phyloP scores from a whole-genome alignment of 2,797 vertebrate species.

The Eospalax fontanierii region DNA sequence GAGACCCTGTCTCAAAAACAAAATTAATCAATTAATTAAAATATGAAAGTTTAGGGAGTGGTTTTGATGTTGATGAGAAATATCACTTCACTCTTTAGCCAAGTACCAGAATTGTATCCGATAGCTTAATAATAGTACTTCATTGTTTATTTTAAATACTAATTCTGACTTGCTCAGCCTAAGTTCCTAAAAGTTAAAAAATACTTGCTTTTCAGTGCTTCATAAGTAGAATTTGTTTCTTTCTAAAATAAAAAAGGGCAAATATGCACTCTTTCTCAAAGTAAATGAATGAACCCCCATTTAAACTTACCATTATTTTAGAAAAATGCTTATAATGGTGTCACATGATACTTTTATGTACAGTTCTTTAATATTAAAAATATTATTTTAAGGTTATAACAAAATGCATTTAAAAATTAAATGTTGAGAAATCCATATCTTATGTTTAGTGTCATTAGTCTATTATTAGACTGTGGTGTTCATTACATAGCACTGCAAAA shows the following conservation, averaged over 20 bases:
- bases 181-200: conserved; percentile 26
- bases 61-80: conserved; percentile 59
- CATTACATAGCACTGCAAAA: neutral
- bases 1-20: too few species aligned
- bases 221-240: neutral
- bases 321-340: neutral
- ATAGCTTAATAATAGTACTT: conserved; percentile 31
- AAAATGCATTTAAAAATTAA: conserved; percentile 53
- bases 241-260: conserved; percentile 12
- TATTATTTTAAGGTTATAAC: conserved; percentile 44
- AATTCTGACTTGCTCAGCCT: neutral
- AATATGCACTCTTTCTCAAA: conserved; percentile 16
- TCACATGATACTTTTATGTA: neutral
- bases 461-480: neutral
- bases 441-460: neutral
- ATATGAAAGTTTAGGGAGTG: neutral
- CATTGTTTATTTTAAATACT: conserved; percentile 34
- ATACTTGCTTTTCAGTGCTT: conserved; percentile 51
- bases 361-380: conserved; percentile 20
- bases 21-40: too few species aligned
- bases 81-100: neutral
- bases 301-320: conserved; percentile 49
- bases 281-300: conserved; percentile 6
- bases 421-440: conserved; percentile 37
- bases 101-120: conserved; percentile 54